A percentile compares a stretch with the other conserved stretches of the same genome.
Conservation (phyloP, 2,113 vertebrate species). For the Istiophorus platypterus region DNA sequence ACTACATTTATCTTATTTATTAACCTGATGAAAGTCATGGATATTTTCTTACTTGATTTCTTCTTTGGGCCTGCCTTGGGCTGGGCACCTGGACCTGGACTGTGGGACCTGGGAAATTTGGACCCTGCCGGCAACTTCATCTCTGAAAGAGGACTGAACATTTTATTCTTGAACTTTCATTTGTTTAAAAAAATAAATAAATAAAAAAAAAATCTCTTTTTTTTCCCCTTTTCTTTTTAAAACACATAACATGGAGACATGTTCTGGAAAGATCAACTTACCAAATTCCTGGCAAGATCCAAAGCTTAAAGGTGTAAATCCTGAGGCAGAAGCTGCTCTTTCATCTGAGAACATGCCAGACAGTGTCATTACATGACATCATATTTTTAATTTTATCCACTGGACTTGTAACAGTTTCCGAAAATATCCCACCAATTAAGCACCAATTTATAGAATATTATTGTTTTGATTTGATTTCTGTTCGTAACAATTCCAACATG, state of each 20-base stretch:
- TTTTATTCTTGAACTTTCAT: background rate
- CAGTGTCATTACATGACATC: background rate
- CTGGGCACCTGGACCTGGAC: constrained; percentile 23
- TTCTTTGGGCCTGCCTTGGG: constrained; percentile 44
- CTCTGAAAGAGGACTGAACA: constrained; percentile 24
- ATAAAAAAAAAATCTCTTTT: too few species aligned
- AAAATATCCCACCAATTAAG: fast-evolving
- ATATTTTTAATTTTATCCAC: background rate
- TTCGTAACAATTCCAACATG: background rate
- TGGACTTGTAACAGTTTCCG: background rate
- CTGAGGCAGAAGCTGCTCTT: background rate
- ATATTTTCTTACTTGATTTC: constrained; percentile 59
- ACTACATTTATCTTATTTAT: background rate
- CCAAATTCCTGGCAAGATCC: fast-evolving
- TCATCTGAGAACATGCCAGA: constrained; percentile 24
- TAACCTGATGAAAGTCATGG: background rate
- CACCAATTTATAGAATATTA: background rate
- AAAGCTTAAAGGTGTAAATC: fast-evolving
- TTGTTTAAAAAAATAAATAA: too few species aligned
- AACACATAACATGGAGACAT: background rate
- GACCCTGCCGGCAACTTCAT: fast-evolving
- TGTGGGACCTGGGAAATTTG: constrained; percentile 3
- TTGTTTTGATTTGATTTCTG: constrained; percentile 12
- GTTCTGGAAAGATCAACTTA: constrained; percentile 11
- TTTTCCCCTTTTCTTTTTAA: too few species aligned